phyloP scores from a whole-genome alignment of 2,113 vertebrate genomes.

The Coregonus clupeaformis region DNA sequence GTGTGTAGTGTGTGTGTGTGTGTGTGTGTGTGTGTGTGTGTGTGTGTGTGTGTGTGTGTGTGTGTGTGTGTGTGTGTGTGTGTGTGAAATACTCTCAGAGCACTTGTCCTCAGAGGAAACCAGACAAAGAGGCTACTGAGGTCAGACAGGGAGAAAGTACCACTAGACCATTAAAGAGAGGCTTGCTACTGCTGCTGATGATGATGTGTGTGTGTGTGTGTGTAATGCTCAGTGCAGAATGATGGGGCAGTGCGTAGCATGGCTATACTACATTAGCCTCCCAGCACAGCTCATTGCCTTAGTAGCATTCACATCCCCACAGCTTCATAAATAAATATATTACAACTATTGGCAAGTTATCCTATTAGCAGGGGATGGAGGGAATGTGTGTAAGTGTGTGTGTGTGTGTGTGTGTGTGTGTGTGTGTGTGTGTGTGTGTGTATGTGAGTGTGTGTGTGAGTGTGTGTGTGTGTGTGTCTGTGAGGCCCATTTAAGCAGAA shows the following conservation, averaged over 20 bases:
- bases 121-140: neutral
- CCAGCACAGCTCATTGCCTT: constrained; percentile 71
- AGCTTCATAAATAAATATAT: constrained; percentile 65
- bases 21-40: neutral
- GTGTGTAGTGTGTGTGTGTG: neutral
- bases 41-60: constrained; percentile 3
- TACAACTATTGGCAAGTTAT: constrained; percentile 61
- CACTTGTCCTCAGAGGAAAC: neutral
- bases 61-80: neutral
- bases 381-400: neutral
- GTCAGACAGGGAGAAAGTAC: neutral
- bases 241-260: constrained; percentile 33
- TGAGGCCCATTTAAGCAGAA: no score
- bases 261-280: constrained; percentile 66
- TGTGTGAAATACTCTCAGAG: neutral
- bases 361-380: constrained; percentile 48
- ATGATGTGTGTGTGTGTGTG: neutral
- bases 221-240: constrained; percentile 27
- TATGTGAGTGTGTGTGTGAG: neutral
- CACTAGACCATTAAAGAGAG: neutral
- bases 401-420: neutral
- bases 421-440: neutral
- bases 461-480: neutral
- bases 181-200: neutral
- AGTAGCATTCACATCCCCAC: constrained; percentile 51